A percentile compares a stretch with the other conserved stretches of the same genome.
Evolutionary conservation across 1,140 invertebrate genomes (phyloP).

Genomic region (Drosophila virilis): DNA sequence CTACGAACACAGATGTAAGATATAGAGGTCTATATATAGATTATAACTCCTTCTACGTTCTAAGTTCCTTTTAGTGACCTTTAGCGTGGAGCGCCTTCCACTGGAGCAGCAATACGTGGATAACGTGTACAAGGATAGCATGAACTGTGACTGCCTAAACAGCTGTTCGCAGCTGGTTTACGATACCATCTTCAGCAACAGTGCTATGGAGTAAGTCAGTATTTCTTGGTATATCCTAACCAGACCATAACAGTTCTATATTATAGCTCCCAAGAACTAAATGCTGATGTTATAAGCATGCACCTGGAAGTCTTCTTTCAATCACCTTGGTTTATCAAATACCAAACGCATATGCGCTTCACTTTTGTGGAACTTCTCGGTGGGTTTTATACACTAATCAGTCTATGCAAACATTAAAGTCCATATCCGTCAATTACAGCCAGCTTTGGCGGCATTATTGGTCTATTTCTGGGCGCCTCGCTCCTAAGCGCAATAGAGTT

Average conservation of each 20-base stretch:
- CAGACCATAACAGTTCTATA: not conserved
- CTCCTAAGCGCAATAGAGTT: conserved; percentile 81
- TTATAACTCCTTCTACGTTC: not conserved
- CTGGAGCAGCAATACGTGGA: conserved; percentile 61
- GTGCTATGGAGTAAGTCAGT: conserved; percentile 48
- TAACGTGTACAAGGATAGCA: conserved; percentile 42
- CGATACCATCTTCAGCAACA: conserved; percentile 45
- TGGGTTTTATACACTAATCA: conserved; percentile 14
- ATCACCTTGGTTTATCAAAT: conserved; percentile 63
- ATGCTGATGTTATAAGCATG: conserved; percentile 27
- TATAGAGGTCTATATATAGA: not conserved
- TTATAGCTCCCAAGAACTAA: conserved; percentile 38
- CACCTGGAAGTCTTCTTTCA: conserved; percentile 68
- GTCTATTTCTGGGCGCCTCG: conserved; percentile 83
- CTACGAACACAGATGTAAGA: conserved; percentile 63
- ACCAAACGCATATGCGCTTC: conserved; percentile 70
- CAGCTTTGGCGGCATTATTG: conserved; percentile 83
- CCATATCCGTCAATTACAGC: conserved; percentile 31
- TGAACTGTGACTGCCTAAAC: conserved; percentile 72
- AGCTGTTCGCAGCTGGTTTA: conserved; percentile 69
- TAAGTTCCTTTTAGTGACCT: conserved; percentile 43
- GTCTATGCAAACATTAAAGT: not conserved
- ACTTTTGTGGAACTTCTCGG: conserved; percentile 76
- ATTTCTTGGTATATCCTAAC: not conserved
- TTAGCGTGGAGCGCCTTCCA: conserved; percentile 47